Evolutionary conservation across 2,113 vertebrate species (phyloP).

Genomic region (Puntigrus tetrazona): DNA sequence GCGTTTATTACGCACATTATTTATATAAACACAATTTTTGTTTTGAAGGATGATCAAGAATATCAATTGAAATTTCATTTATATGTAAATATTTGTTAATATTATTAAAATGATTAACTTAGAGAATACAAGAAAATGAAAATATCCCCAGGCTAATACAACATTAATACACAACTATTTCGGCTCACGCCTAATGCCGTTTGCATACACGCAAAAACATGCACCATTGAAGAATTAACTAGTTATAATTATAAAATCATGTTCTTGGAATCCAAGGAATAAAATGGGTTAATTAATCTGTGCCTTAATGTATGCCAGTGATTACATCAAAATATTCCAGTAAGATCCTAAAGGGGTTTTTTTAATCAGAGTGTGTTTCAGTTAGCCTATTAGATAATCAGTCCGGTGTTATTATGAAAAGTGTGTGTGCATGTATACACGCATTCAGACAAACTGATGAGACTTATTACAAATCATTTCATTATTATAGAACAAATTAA

Average conservation of each 20-base stretch:
- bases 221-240: not conserved
- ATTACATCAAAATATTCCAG: not conserved
- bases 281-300: conserved; percentile 18
- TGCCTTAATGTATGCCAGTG: not conserved
- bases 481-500: too few relatives aligned
- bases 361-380: not conserved
- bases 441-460: too few relatives aligned
- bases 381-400: not conserved
- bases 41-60: too few relatives aligned
- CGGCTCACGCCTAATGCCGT: not conserved
- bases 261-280: not conserved
- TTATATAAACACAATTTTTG: too few relatives aligned
- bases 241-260: not conserved
- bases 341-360: not conserved
- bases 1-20: not conserved
- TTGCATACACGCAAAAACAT: not conserved
- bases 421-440: too few relatives aligned
- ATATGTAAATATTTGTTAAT: not conserved
- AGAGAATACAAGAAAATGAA: not conserved
- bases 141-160: not conserved
- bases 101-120: too few relatives aligned
- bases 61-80: too few relatives aligned
- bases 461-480: too few relatives aligned
- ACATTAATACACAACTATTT: not conserved
- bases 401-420: too few relatives aligned